Base-by-base conservation (phyloP, 2,888 invertebrate genomes). In the Darwinula stevensoni region DNA sequence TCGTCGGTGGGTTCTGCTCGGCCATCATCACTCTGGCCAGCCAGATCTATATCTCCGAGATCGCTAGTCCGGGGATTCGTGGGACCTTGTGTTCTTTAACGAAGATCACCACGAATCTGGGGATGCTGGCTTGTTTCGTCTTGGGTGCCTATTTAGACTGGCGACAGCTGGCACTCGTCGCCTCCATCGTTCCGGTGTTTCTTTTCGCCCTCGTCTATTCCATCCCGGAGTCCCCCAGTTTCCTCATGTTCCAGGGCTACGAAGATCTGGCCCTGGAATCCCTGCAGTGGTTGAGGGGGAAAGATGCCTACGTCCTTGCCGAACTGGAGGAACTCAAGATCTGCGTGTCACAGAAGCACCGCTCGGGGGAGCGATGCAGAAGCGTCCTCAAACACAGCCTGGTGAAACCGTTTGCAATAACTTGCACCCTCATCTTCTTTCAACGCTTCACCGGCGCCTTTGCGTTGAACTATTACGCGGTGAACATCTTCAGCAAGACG, bases 191-290 rank as follows among this genome's bases (percentile, higher is more conserved):
- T 5, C 73, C 76, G 2, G 56, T 73, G 33, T 61, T 73, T 36
- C 63, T 75, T 36, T 68, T 75, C 50, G 40, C 56, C 12, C 65
- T 69, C 4, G 65, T 72, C 34, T 60, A 70, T 32, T 67, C 67
- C 47, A 67, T 80, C 44, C 82, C 82, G 17, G 84, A 86, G 55
- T 78, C 80, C 26, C 84, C 84, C 12, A 71, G 75, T 45, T 75
- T 68, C 50, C 59, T 76, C 36, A 66, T 75, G 3, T 58, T 74
- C 2, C 64, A 66, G 33, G 74, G 74, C 2, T 61, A 65, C 44
- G 72, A 74, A 43, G 63, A 65, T 37, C 75, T 74, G 39, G 61
- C 61, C 2, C 61, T 65, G 28, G 57, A 61, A 45, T 68, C 78
- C 22, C 53, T 84, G 13, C 61, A 68, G 31, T 75, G 73, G 71